These are phyloP conservation scores for Mizuhopecten yessoensis DNA, from an alignment of 1,140 invertebrate genomes.

Conservation along the genomic window DNA sequence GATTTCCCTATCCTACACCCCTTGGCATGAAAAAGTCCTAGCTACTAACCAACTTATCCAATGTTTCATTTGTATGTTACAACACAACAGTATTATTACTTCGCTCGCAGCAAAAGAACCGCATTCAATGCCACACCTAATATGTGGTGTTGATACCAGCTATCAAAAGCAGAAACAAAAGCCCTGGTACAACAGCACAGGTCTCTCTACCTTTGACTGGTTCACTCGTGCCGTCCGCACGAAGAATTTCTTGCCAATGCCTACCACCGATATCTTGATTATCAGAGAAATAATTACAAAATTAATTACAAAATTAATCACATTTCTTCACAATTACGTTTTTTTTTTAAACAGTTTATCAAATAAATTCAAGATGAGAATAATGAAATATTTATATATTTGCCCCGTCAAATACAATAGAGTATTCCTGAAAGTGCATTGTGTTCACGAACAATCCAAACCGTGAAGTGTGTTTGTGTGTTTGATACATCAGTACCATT, in stretches of 20 bases:
- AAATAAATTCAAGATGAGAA: no score
- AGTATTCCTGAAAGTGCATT: not conserved
- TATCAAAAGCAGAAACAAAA: no score
- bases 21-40: no score
- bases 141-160: not conserved
- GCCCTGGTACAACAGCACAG: not conserved
- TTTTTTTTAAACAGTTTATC: no score
- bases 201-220: not conserved
- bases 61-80: not conserved
- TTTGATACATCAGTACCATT: not conserved
- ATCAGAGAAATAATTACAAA: not conserved
- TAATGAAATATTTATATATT: no score
- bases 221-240: not conserved
- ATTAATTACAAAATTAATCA: no score
- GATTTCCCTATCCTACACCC: no score
- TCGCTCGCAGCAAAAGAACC: not conserved
- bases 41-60: no score
- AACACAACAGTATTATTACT: not conserved
- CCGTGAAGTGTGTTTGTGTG: not conserved
- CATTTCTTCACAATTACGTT: no score
- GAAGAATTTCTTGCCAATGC: conserved; percentile 17
- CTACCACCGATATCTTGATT: conserved; percentile 10
- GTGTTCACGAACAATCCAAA: not conserved
- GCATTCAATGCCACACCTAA: not conserved
- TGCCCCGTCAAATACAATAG: no score